These are phyloP conservation scores for Salticus scenicus DNA, from an alignment of 2,888 invertebrate species.

Conservation along the genomic window DNA sequence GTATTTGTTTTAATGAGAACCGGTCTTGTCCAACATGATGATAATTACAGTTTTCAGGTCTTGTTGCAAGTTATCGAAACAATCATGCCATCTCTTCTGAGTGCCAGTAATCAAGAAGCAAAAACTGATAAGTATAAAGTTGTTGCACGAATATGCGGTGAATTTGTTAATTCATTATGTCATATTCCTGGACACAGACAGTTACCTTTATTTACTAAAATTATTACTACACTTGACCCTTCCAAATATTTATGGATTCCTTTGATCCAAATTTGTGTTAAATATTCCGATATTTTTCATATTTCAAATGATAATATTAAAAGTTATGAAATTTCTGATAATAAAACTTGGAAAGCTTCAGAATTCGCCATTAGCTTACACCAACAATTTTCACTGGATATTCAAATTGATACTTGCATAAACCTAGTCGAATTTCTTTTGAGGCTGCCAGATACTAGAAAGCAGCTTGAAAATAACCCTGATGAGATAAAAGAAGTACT, in stretches of 20 bases:
- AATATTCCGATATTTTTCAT: constrained; percentile 36
- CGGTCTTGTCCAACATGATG: constrained; percentile 92
- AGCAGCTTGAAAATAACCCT: constrained; percentile 71
- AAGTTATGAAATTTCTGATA: constrained; percentile 9
- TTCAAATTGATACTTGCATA: constrained; percentile 81
- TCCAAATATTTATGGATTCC: constrained; percentile 77
- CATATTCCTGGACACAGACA: constrained; percentile 96
- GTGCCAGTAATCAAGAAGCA: constrained; percentile 36
- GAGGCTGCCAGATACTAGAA: constrained; percentile 81
- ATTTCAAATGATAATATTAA: constrained; percentile 6
- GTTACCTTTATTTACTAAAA: constrained; percentile 82
- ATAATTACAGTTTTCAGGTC: constrained; percentile 95
- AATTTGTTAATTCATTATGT: constrained; percentile 91
- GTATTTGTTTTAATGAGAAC: constrained; percentile 99
- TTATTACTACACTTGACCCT: constrained; percentile 83
- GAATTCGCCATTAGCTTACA: constrained; percentile 77
- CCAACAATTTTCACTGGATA: constrained; percentile 81
- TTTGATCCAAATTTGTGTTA: constrained; percentile 77
- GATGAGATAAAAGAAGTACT: constrained; percentile 43
- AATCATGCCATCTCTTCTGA: constrained; percentile 88
- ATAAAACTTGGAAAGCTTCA: no score
- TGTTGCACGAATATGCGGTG: constrained; percentile 81
- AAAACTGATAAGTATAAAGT: constrained; percentile 43
- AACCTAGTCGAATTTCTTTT: constrained; percentile 82
- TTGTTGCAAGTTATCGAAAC: constrained; percentile 92